Conservation (phyloP, 2,113 vertebrate species). For the Excalfactoria chinensis region DNA sequence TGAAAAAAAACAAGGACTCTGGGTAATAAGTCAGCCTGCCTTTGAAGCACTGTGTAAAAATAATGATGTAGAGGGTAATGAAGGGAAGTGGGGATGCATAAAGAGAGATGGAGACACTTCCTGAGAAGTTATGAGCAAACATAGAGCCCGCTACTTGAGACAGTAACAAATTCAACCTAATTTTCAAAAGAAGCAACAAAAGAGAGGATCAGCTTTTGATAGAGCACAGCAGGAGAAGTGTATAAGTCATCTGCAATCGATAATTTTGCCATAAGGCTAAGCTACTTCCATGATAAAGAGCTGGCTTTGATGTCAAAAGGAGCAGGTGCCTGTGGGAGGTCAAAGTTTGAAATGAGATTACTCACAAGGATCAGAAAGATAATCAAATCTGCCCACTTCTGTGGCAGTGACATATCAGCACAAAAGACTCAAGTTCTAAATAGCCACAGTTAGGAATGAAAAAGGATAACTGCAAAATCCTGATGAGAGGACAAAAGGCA, state of each 20-base stretch:
- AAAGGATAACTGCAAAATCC: slow-evolving; percentile 64
- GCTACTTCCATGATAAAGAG: slow-evolving; percentile 66
- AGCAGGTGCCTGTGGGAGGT: slow-evolving; percentile 67
- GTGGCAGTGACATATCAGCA: slow-evolving; percentile 60
- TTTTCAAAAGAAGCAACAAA: slow-evolving; percentile 60
- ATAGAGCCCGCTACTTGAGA: slow-evolving; percentile 41
- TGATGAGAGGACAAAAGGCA: slow-evolving; percentile 68
- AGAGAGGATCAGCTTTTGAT: slow-evolving; percentile 47
- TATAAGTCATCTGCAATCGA: slow-evolving; percentile 60
- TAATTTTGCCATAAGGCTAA: slow-evolving; percentile 72
- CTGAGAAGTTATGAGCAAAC: background rate
- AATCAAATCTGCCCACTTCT: slow-evolving; percentile 69
- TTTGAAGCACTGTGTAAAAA: background rate
- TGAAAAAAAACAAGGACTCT: background rate
- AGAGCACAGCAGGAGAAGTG: slow-evolving; percentile 39
- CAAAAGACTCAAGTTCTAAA: slow-evolving; percentile 66
- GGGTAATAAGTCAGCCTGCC: background rate
- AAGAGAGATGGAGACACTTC: slow-evolving; percentile 1
- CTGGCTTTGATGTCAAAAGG: slow-evolving; percentile 65
- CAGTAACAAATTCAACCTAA: slow-evolving; percentile 61
- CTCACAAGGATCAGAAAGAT: slow-evolving; percentile 71
- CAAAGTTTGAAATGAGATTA: slow-evolving; percentile 71
- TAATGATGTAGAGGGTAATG: background rate
- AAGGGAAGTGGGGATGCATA: background rate
- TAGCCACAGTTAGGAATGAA: slow-evolving; percentile 62